A percentile compares a stretch with the other conserved stretches of the same genome.
Evolutionary conservation across 2,113 vertebrate genomes (phyloP).

Genomic region (Phalacrocorax aristotelis): DNA sequence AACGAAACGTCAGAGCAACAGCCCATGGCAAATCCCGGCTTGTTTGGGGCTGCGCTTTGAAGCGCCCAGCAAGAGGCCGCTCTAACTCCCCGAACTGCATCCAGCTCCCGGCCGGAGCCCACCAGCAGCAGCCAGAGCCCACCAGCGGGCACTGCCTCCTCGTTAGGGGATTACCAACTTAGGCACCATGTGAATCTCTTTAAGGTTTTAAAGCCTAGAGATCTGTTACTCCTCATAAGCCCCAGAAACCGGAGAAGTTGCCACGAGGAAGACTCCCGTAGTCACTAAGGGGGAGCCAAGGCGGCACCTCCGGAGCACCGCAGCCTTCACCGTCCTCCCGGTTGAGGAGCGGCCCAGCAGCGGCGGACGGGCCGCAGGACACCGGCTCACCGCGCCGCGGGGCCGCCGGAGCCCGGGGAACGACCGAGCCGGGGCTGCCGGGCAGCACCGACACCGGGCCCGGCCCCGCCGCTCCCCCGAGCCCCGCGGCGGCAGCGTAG

Average conservation of each 20-base stretch:
- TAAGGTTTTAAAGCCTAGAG: background rate
- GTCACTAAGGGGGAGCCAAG: background rate
- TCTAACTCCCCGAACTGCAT: fast-evolving
- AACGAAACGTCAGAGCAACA: fast-evolving
- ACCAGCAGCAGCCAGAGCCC: too few relatives aligned
- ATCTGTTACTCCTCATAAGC: background rate
- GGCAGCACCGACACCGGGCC: too few relatives aligned
- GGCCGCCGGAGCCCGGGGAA: too few relatives aligned
- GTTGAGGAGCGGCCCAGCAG: too few relatives aligned
- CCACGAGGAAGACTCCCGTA: background rate
- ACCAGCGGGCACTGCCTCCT: background rate
- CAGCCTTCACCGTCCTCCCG: background rate
- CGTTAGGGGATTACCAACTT: background rate
- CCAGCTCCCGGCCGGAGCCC: background rate
- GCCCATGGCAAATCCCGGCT: background rate
- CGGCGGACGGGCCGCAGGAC: too few relatives aligned
- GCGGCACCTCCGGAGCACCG: background rate
- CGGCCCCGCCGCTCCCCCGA: too few relatives aligned
- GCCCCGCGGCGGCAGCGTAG: too few relatives aligned
- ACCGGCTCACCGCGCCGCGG: too few relatives aligned
- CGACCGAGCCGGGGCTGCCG: too few relatives aligned
- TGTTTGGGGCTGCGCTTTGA: too few relatives aligned
- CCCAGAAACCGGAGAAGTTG: background rate
- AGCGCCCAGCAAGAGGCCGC: background rate
- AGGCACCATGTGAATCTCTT: background rate